phyloP scores from a whole-genome alignment of 2,797 vertebrate species.

The Falco concolor region DNA sequence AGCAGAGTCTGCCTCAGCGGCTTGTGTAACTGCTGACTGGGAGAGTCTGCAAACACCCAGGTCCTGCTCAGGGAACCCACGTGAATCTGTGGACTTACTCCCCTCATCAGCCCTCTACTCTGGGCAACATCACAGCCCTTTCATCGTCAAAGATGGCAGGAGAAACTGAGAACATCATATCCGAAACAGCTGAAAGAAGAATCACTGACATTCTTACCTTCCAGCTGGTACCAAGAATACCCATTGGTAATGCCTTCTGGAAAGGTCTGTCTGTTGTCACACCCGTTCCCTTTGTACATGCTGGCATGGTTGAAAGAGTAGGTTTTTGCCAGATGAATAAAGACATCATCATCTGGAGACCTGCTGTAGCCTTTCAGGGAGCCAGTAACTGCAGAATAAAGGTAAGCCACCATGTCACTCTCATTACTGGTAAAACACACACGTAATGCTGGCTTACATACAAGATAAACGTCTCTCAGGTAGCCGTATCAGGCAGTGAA shows the following conservation, averaged over 20 bases:
- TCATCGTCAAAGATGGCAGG: neutral
- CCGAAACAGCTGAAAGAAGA: neutral
- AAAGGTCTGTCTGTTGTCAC: slow-evolving; percentile 72
- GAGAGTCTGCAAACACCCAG: neutral
- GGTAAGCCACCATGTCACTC: neutral
- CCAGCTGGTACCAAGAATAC: slow-evolving; percentile 85
- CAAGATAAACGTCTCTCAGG: neutral
- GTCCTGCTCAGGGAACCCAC: neutral
- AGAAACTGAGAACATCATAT: neutral
- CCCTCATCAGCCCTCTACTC: neutral
- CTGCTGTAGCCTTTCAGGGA: slow-evolving; percentile 67
- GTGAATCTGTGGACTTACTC: accelerated
- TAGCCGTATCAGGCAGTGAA: neutral
- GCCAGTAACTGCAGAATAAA: slow-evolving; percentile 60
- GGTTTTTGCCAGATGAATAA: slow-evolving; percentile 85
- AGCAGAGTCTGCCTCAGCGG: neutral
- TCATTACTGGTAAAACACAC: neutral
- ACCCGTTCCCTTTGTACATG: slow-evolving; percentile 78
- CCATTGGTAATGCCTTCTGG: slow-evolving; percentile 86
- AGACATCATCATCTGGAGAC: slow-evolving; percentile 87
- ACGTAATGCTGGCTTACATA: neutral
- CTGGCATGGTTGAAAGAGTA: slow-evolving; percentile 82
- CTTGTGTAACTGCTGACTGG: neutral
- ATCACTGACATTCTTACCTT: slow-evolving; percentile 71
- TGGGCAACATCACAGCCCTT: neutral